Percentiles rank a stretch among this genome's conserved stretches.
Conservation (phyloP, 2,797 vertebrate species). For the Sebastolobus alascanus region DNA sequence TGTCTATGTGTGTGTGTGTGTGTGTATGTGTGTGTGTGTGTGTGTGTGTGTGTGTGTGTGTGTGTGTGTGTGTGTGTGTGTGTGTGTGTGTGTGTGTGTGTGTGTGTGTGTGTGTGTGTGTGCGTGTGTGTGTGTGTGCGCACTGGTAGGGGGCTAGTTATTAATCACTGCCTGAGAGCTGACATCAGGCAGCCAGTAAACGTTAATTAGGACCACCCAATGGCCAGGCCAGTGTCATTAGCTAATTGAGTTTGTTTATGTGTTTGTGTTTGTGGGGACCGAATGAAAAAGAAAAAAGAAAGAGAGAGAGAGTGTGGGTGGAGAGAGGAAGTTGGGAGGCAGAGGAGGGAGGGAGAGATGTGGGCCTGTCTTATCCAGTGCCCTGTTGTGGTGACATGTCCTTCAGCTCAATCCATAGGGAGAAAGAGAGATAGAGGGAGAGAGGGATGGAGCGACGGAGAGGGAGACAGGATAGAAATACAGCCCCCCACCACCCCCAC, state of each 20-base stretch:
- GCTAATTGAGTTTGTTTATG: slow-evolving; percentile 89
- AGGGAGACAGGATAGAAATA: slow-evolving; percentile 50
- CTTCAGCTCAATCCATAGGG: slow-evolving; percentile 78
- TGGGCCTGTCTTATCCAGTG: slow-evolving; percentile 78
- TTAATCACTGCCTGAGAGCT: slow-evolving; percentile 85
- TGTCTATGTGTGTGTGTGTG: slow-evolving; percentile 18
- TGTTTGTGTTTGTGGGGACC: slow-evolving; percentile 80
- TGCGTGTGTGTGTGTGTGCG: slow-evolving; percentile 41
- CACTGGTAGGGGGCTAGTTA: slow-evolving; percentile 68
- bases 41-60: slow-evolving; percentile 15
- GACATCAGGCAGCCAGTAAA: slow-evolving; percentile 86
- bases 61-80: slow-evolving; percentile 41
- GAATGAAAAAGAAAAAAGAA: slow-evolving; percentile 54
- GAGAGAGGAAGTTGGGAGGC: slow-evolving; percentile 35
- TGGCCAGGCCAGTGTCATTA: slow-evolving; percentile 84
- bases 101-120: slow-evolving; percentile 21
- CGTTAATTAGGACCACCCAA: slow-evolving; percentile 86
- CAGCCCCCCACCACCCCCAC: slow-evolving; percentile 11
- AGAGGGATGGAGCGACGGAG: slow-evolving; percentile 51
- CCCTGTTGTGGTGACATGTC: slow-evolving; percentile 81
- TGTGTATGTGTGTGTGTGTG: slow-evolving; percentile 38
- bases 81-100: slow-evolving; percentile 3
- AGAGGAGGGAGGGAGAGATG: slow-evolving; percentile 39
- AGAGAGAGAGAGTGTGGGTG: slow-evolving; percentile 6
- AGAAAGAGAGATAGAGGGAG: slow-evolving; percentile 52